Conservation (phyloP, 2,797 vertebrate genomes). For the Gymnocypris eckloni region DNA sequence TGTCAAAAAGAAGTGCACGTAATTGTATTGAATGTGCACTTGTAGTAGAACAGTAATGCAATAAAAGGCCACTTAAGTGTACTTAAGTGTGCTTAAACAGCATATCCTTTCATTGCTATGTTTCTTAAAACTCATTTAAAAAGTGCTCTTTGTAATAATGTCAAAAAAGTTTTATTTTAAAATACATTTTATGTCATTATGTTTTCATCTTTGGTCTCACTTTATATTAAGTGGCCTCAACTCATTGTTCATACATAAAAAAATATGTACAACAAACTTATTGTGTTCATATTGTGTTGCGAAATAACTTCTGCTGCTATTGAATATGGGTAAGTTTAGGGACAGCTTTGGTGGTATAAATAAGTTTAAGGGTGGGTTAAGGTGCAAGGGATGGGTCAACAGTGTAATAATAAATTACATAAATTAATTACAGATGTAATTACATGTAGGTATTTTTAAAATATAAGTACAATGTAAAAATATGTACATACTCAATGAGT, state of each 20-base stretch:
- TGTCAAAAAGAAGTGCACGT: no score
- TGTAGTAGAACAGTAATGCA: neutral
- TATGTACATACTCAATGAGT: neutral
- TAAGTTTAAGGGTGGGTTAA: no score
- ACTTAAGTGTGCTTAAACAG: neutral
- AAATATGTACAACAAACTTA: no score
- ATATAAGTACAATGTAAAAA: neutral
- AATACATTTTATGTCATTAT: neutral
- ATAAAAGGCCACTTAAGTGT: neutral
- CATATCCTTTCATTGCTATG: no score
- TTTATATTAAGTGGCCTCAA: neutral
- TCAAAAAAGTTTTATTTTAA: neutral
- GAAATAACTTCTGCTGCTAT: no score
- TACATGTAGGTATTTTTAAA: neutral
- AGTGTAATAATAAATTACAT: neutral
- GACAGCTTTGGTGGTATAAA: no score
- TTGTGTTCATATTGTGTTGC: no score
- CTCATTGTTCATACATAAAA: no score
- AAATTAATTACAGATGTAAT: neutral
- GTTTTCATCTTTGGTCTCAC: neutral
- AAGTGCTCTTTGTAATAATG: neutral
- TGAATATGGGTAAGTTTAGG: no score
- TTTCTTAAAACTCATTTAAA: no score
- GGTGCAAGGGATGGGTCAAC: no score
- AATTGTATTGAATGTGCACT: no score